Percentiles rank a stretch among this genome's conserved stretches.
Evolutionary conservation across 2,888 invertebrate genomes (phyloP).

Genomic region (Brachypalpus laphriformis): DNA sequence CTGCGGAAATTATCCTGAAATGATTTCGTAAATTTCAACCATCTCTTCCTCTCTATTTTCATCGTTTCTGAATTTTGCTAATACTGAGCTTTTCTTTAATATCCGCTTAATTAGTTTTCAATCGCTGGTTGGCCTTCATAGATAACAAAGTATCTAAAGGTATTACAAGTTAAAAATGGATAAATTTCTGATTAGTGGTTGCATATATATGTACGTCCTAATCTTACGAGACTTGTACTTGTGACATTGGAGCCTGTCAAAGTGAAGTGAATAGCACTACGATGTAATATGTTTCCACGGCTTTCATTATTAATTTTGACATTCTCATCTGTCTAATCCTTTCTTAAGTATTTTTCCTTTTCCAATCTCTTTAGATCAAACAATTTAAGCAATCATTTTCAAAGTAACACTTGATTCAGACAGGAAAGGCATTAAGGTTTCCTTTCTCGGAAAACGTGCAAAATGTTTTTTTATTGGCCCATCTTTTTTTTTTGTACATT

Average conservation of each 20-base stretch:
- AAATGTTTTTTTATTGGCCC: constrained; percentile 49
- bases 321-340: not conserved
- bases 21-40: constrained; percentile 41
- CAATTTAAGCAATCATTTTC: constrained; percentile 37
- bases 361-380: not conserved
- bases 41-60: constrained; percentile 38
- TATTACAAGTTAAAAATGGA: no score
- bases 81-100: constrained; percentile 40
- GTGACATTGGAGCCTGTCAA: no score
- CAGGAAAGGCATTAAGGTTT: constrained; percentile 35
- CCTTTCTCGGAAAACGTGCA: not conserved
- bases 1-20: constrained; percentile 46
- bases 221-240: no score
- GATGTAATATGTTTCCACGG: no score
- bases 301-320: not conserved
- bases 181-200: no score
- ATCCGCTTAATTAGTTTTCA: constrained; percentile 47
- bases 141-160: not conserved
- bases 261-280: no score
- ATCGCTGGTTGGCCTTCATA: constrained; percentile 19
- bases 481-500: not conserved
- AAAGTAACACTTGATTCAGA: constrained; percentile 48
- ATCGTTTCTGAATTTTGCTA: constrained; percentile 13
- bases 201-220: no score
- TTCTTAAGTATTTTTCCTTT: not conserved